Evolutionary conservation across 1,140 invertebrate genomes (phyloP).

Genomic region (Andrena cerasifolii): DNA sequence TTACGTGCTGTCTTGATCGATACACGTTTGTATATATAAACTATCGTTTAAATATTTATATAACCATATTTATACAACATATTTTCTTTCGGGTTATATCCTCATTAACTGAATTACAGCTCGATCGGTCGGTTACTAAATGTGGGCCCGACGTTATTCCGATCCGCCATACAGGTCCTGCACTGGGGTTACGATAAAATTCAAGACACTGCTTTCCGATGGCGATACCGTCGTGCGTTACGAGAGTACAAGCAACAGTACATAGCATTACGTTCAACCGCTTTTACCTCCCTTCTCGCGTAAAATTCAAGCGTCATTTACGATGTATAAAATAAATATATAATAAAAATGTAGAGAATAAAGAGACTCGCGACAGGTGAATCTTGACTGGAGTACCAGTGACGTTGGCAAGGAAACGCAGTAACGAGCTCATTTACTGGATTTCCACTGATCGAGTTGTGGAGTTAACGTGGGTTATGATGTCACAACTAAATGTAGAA

Average conservation of each 20-base stretch:
- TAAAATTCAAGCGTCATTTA: neutral
- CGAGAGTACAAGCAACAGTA: constrained; percentile 10
- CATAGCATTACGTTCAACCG: neutral
- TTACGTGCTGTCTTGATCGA: constrained; percentile 5
- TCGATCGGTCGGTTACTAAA: neutral
- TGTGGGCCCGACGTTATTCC: neutral
- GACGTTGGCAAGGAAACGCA: neutral
- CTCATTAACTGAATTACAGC: neutral
- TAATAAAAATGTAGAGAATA: constrained; percentile 29
- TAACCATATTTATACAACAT: constrained; percentile 40
- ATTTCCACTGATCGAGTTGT: constrained; percentile 44
- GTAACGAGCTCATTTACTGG: constrained; percentile 3
- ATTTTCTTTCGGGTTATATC: constrained; percentile 7
- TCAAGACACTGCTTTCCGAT: neutral
- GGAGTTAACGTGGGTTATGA: constrained; percentile 68
- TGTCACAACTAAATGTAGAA: constrained; percentile 91
- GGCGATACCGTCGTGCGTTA: constrained; percentile 1
- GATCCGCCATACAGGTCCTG: neutral
- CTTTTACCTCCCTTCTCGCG: neutral
- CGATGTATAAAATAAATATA: constrained; percentile 52
- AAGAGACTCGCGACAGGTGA: neutral
- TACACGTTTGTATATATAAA: constrained; percentile 11
- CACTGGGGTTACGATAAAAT: neutral
- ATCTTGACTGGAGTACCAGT: neutral
- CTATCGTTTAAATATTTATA: constrained; percentile 37